Percentiles rank a stretch among this genome's conserved stretches.
These are phyloP conservation scores for Caenorhabditis uteleia DNA, from an alignment of 2,888 invertebrate species.

Conservation along the genomic window DNA sequence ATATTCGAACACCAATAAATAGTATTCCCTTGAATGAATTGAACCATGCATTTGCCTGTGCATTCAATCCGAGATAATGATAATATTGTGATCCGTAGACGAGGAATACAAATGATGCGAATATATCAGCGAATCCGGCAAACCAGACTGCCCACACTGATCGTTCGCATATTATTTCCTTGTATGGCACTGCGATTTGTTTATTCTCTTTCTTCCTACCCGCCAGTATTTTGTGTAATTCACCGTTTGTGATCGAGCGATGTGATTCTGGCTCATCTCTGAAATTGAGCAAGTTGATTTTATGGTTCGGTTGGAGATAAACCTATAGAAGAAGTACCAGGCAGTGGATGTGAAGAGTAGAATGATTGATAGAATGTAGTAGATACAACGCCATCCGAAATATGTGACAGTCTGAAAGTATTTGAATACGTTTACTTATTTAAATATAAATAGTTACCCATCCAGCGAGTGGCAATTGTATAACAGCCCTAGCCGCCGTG, in stretches of 20 bases:
- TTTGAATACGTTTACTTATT: not conserved
- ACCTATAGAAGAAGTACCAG: slow-evolving; percentile 31
- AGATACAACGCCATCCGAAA: slow-evolving; percentile 42
- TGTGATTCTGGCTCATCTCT: slow-evolving; percentile 31
- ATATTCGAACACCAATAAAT: slow-evolving; percentile 32
- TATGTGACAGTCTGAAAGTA: slow-evolving; percentile 27
- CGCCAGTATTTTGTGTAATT: slow-evolving; percentile 18
- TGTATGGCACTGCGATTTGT: slow-evolving; percentile 13
- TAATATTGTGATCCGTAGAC: slow-evolving; percentile 42
- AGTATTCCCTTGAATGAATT: slow-evolving; percentile 23
- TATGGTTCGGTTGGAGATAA: not conserved
- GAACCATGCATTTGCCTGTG: slow-evolving; percentile 16
- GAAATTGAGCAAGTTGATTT: not conserved
- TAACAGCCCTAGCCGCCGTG: slow-evolving; percentile 38
- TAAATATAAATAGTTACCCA: slow-evolving; percentile 22
- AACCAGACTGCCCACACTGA: slow-evolving; percentile 44
- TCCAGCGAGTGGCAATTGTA: slow-evolving; percentile 44
- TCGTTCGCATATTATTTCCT: slow-evolving; percentile 31
- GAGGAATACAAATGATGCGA: slow-evolving; percentile 43
- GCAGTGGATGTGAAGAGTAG: slow-evolving; percentile 16
- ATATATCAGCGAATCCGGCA: slow-evolving; percentile 42
- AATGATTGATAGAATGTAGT: slow-evolving; percentile 37
- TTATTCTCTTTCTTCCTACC: slow-evolving; percentile 16
- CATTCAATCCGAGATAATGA: slow-evolving; percentile 35
- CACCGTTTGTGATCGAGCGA: slow-evolving; percentile 12